A percentile compares a stretch with the other conserved stretches of the same genome.
Evolutionary conservation across 2,797 vertebrate genomes (phyloP).

Genomic region (Luscinia luscinia): DNA sequence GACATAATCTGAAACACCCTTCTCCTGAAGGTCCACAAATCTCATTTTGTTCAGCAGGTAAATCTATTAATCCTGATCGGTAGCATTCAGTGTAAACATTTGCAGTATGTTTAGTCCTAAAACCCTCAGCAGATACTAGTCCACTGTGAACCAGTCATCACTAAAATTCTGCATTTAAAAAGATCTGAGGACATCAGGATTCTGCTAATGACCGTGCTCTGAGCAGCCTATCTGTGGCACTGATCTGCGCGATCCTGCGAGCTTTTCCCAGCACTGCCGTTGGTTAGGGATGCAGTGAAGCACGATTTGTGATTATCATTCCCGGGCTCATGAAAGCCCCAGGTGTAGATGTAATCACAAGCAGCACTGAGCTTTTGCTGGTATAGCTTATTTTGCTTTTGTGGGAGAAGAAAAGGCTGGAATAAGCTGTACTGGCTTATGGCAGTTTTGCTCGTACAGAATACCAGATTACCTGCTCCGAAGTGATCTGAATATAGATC

Average conservation of each 20-base stretch:
- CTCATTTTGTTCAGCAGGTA: background rate
- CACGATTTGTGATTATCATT: constrained; percentile 17
- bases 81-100: background rate
- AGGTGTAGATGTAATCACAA: constrained; percentile 57
- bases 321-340: constrained; percentile 49
- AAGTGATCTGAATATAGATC: constrained; percentile 49
- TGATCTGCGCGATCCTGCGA: background rate
- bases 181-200: background rate
- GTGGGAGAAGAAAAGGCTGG: constrained; percentile 44
- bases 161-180: background rate
- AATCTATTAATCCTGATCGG: background rate
- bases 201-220: background rate
- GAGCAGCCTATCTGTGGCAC: background rate
- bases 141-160: background rate
- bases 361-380: constrained; percentile 48
- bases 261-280: background rate
- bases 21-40: background rate
- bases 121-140: background rate
- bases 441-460: constrained; percentile 49
- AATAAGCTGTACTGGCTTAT: constrained; percentile 46
- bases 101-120: background rate
- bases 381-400: constrained; percentile 52
- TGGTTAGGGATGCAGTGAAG: constrained; percentile 23
- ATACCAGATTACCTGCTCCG: constrained; percentile 46
- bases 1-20: background rate